These are phyloP conservation scores for Psittacula echo DNA, from an alignment of 2,797 vertebrate genomes.

Conservation along the genomic window DNA sequence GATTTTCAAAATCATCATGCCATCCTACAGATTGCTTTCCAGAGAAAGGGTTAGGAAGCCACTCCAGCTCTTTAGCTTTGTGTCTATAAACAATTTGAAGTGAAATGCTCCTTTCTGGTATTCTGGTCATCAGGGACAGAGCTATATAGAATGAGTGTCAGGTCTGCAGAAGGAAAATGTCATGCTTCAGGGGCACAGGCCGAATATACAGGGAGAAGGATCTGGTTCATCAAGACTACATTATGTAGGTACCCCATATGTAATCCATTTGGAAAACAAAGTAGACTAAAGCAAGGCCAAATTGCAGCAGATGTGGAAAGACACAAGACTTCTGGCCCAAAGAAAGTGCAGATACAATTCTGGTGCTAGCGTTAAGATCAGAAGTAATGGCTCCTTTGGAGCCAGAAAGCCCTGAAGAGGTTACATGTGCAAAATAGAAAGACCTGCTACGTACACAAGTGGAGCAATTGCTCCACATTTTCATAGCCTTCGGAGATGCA, in stretches of 20 bases:
- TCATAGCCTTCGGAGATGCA: neutral
- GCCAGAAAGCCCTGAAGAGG: neutral
- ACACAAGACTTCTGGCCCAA: neutral
- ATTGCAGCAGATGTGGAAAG: neutral
- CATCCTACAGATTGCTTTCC: slow-evolving; percentile 13
- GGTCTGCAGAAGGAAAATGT: neutral
- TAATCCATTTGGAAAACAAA: neutral
- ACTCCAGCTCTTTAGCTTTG: neutral
- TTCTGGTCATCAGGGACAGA: neutral
- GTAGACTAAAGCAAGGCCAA: neutral
- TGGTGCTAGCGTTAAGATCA: neutral
- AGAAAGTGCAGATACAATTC: neutral
- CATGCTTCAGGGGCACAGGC: neutral
- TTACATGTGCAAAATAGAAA: neutral
- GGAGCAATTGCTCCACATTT: neutral
- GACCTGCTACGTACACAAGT: neutral
- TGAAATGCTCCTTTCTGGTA: neutral
- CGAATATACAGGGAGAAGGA: neutral
- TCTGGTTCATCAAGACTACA: neutral
- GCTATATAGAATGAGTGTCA: neutral
- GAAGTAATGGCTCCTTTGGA: neutral
- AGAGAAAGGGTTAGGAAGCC: slow-evolving; percentile 6
- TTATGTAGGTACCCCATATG: too few species aligned
- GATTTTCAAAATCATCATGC: slow-evolving; percentile 5
- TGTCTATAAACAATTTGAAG: neutral